Evolutionary conservation across 2,797 vertebrate species (phyloP).

Genomic region (Enteromius afrohamiltoni): DNA sequence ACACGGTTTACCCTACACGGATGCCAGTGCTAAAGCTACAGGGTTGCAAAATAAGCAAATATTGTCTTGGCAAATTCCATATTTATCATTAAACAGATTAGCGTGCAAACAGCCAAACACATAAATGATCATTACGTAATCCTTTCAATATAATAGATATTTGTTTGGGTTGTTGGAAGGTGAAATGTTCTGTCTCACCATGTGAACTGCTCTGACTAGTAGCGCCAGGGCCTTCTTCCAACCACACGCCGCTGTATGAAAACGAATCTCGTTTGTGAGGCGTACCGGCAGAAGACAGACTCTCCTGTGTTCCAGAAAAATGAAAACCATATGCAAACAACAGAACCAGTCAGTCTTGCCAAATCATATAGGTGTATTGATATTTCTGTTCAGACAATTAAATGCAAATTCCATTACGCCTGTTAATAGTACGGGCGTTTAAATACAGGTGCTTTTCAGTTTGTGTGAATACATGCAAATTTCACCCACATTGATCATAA

Average conservation of each 20-base stretch:
- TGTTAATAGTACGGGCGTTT: neutral
- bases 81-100: neutral
- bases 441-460: neutral
- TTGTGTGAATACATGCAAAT: neutral
- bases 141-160: neutral
- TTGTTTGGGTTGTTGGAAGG: neutral
- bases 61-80: neutral
- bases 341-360: neutral
- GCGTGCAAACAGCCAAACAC: neutral
- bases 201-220: constrained; percentile 78
- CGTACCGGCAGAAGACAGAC: constrained; percentile 84
- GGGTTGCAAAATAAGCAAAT: neutral
- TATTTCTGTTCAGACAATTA: neutral
- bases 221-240: constrained; percentile 86
- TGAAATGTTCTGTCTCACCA: constrained; percentile 71
- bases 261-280: constrained; percentile 88
- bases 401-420: constrained; percentile 3
- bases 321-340: neutral
- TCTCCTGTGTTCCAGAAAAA: constrained; percentile 78
- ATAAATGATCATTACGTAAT: neutral
- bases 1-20: neutral
- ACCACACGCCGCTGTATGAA: constrained; percentile 83
- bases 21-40: neutral
- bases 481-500: neutral
- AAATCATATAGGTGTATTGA: neutral